Base-by-base conservation (phyloP, 1,140 invertebrate genomes). In the Orius laevigatus region DNA sequence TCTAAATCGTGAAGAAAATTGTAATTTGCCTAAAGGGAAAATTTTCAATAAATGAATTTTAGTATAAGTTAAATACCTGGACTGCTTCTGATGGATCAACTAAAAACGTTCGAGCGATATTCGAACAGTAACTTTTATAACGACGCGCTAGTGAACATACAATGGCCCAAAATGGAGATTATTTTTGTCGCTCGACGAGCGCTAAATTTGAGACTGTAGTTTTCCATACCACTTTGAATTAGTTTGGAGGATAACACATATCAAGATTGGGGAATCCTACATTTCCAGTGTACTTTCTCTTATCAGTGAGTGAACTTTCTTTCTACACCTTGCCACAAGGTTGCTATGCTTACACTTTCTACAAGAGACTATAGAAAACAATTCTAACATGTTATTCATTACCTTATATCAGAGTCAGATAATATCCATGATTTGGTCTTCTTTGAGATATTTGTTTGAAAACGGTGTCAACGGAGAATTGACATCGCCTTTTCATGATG, bases 71-170 rank as follows among this genome's bases (percentile, higher is more conserved):
- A 35, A 39, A 62, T 81, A 83, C 72, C 67, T 79, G 74, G 39
- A 81, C 70, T 43, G 70, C 60, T 53, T 83, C 74, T 1, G 82
- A 81, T 5, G 96, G 96, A 69, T 97, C 94, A 1, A 99, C 91
- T 55, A 99, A 67, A 51, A 99, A 70, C n/a, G 96, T 99, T 48
- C 96, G 75, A 10, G 93, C 88, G 57, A 99, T 88, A 64, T 99
- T 99, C 0, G 95, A 94, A 67, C 96, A 99, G 61, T 99, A 99
- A 0, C 83, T 90, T 63, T 95, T 96, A 65, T 97, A 98, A 45
- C 95, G 71, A 11, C 82, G 81, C 15, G 96, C 96, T 52, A 99
- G 66, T 15, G 86, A 88, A 67, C 92, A 95, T 35, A 95, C 82
- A 53, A 99, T 98, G 0, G 90, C 79, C 36, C 95, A 70, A 97